Evolutionary conservation across 2,797 vertebrate species (phyloP).

Genomic region (Pangasius krempfi): DNA sequence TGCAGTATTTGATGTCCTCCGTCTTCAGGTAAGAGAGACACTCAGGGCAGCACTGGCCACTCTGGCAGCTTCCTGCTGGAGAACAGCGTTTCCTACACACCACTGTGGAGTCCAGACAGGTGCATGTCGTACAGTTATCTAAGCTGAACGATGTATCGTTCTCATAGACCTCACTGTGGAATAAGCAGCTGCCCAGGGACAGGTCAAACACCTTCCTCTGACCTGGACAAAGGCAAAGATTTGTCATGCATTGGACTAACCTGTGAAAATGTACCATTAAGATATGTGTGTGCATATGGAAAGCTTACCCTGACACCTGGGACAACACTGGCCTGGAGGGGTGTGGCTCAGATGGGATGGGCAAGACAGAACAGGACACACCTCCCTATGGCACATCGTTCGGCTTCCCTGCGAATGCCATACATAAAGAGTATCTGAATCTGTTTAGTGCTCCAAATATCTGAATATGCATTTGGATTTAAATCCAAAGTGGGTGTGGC

Average conservation of each 20-base stretch:
- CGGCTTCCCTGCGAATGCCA: constrained; percentile 80
- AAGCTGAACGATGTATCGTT: constrained; percentile 85
- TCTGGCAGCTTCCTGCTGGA: constrained; percentile 75
- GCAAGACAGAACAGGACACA: constrained; percentile 94
- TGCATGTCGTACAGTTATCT: constrained; percentile 90
- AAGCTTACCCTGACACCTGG: constrained; percentile 87
- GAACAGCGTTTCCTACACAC: constrained; percentile 88
- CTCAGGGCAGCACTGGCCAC: constrained; percentile 82
- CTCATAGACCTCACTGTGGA: constrained; percentile 93
- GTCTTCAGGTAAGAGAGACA: constrained; percentile 84
- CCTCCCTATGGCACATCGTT: constrained; percentile 88
- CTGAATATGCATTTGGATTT: background rate
- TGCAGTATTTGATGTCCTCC: constrained; percentile 89
- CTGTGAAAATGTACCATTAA: background rate
- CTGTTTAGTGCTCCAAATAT: background rate
- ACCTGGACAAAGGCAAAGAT: constrained; percentile 72
- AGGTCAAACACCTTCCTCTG: constrained; percentile 98
- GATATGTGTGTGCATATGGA: background rate
- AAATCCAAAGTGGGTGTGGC: background rate
- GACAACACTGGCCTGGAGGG: constrained; percentile 88
- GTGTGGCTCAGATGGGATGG: constrained; percentile 91
- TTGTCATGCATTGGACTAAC: background rate
- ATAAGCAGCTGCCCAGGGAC: constrained; percentile 91
- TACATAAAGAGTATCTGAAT: constrained; percentile 17
- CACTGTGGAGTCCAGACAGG: constrained; percentile 93